A percentile compares a stretch with the other conserved stretches of the same genome.
Conservation (phyloP, 2,888 invertebrate species). For the Balanococcus diminutus region DNA sequence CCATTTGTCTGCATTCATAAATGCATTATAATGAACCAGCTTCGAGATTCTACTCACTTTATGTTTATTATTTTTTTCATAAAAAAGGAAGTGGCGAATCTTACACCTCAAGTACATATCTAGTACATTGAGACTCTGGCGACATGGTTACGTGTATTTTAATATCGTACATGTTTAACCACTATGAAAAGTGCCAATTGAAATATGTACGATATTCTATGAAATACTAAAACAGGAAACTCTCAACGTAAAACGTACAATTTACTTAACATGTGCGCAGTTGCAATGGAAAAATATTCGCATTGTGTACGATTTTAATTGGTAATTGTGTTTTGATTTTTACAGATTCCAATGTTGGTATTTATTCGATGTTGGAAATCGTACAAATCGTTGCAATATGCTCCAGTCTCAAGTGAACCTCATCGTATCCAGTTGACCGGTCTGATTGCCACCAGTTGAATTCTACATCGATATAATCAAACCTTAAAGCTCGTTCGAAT, state of each 20-base stretch:
- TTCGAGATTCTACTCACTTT: neutral
- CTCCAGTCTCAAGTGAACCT: neutral
- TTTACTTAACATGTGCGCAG: neutral
- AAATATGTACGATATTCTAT: neutral
- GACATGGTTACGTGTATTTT: no score
- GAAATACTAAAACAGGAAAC: conserved; percentile 6
- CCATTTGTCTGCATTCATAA: no score
- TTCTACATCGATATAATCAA: neutral
- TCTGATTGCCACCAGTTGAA: neutral
- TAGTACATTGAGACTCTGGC: neutral
- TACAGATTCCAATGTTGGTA: neutral
- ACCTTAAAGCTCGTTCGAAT: neutral
- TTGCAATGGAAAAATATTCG: neutral
- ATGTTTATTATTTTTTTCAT: neutral
- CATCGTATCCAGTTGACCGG: neutral
- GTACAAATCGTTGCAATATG: neutral
- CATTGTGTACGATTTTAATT: neutral
- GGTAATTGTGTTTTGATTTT: conserved; percentile 8
- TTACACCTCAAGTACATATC: conserved; percentile 17
- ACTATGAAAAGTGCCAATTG: conserved; percentile 16
- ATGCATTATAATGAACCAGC: neutral
- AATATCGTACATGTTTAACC: neutral
- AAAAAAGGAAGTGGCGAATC: neutral
- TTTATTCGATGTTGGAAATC: neutral
- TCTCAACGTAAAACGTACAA: neutral